A percentile compares a stretch with the other conserved stretches of the same genome.
phyloP scores from a whole-genome alignment of 2,113 vertebrate species.

The Helogale parvula region DNA sequence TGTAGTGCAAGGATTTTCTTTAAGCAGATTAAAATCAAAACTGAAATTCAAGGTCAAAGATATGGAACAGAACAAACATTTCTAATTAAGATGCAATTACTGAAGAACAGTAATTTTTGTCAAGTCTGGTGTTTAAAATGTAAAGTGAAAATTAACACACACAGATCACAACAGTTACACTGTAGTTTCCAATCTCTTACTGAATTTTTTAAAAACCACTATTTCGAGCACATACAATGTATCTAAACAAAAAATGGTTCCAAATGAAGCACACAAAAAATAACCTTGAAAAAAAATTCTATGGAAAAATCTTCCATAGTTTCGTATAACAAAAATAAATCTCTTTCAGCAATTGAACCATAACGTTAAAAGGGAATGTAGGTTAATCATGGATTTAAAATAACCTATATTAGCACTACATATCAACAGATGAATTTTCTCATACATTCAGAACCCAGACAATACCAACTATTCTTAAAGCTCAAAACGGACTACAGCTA shows the following conservation, averaged over 20 bases:
- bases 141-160: conserved; percentile 53
- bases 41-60: conserved; percentile 57
- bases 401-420: conserved; percentile 75
- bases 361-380: conserved; percentile 76
- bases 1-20: conserved; percentile 79
- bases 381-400: conserved; percentile 66
- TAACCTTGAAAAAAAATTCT: conserved; percentile 73
- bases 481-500: conserved; percentile 74
- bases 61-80: conserved; percentile 52
- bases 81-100: conserved; percentile 62
- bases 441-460: conserved; percentile 75
- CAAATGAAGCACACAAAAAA: conserved; percentile 74
- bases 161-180: conserved; percentile 60
- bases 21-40: conserved; percentile 65
- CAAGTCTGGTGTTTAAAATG: conserved; percentile 70
- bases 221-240: conserved; percentile 65
- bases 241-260: conserved; percentile 68
- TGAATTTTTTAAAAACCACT: conserved; percentile 56
- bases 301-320: conserved; percentile 64
- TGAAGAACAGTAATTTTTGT: conserved; percentile 55
- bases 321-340: conserved; percentile 77
- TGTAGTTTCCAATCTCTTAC: conserved; percentile 59
- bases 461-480: conserved; percentile 77
- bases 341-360: conserved; percentile 73
- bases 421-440: conserved; percentile 71